Percentiles rank a stretch among this genome's conserved stretches.
Conservation (phyloP, 2,888 invertebrate species). For the Chesias legatella region DNA sequence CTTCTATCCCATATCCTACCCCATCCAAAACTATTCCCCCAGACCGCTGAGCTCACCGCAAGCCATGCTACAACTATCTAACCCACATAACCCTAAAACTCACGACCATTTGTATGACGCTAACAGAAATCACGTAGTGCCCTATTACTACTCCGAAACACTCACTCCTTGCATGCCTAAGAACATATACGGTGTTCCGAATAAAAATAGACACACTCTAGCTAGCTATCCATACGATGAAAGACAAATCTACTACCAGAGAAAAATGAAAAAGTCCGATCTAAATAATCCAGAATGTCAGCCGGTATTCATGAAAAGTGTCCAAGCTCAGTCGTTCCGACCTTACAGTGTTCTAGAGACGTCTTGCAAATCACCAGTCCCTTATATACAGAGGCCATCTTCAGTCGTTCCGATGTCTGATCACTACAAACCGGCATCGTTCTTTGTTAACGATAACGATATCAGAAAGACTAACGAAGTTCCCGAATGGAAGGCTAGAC, state of each 20-base stretch:
- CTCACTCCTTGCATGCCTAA: constrained; percentile 69
- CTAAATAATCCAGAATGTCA: constrained; percentile 48
- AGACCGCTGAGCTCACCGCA: constrained; percentile 59
- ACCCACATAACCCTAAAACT: constrained; percentile 58
- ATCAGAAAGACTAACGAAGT: constrained; percentile 52
- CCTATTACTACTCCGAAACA: constrained; percentile 74
- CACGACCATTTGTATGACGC: constrained; percentile 76
- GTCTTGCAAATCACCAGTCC: constrained; percentile 50
- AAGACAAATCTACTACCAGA: constrained; percentile 52
- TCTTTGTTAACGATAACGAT: constrained; percentile 56
- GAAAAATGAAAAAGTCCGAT: constrained; percentile 45
- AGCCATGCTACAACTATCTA: constrained; percentile 52
- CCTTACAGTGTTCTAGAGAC: constrained; percentile 72
- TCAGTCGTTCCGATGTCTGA: constrained; percentile 71
- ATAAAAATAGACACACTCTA: constrained; percentile 61
- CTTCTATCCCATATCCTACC: constrained; percentile 69
- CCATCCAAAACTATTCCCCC: constrained; percentile 39
- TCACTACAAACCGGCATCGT: constrained; percentile 68
- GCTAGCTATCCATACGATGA: constrained; percentile 61
- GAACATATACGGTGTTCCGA: constrained; percentile 58
- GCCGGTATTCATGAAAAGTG: constrained; percentile 48
- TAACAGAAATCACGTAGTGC: constrained; percentile 78
- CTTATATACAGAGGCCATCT: constrained; percentile 56
- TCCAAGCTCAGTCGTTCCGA: constrained; percentile 55
- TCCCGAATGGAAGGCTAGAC: constrained; percentile 65